These are phyloP conservation scores for Lycopodina hypogea DNA, from an alignment of 37 sponge, comb jelly and placozoan genomes.

Conservation along the genomic window DNA sequence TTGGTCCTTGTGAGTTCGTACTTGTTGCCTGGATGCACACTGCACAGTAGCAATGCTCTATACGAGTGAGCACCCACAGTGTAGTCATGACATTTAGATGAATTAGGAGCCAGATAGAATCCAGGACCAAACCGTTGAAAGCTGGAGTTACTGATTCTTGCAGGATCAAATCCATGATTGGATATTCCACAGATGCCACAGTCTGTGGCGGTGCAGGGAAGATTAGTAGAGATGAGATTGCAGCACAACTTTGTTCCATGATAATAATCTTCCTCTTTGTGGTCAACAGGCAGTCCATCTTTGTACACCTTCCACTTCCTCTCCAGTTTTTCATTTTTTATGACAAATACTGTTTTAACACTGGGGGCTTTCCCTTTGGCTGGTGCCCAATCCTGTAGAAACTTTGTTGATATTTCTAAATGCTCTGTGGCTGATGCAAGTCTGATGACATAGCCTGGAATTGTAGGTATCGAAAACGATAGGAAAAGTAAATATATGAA, in stretches of 20 bases:
- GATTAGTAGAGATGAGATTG: constrained; percentile 29
- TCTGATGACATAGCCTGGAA: not conserved
- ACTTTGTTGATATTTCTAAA: not conserved
- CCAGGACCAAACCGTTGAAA: constrained; percentile 71
- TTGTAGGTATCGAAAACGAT: too few relatives aligned
- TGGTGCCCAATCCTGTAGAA: constrained; percentile 10
- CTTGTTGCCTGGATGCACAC: constrained; percentile 67
- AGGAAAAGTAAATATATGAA: too few relatives aligned
- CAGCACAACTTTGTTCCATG: constrained; percentile 76
- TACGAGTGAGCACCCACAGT: constrained; percentile 53
- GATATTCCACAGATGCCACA: constrained; percentile 81
- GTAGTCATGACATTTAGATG: constrained; percentile 81
- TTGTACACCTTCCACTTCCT: constrained; percentile 23
- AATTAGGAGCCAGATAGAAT: constrained; percentile 78
- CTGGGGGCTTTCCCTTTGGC: constrained; percentile 33
- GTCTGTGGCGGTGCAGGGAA: constrained; percentile 25
- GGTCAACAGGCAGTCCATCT: not conserved
- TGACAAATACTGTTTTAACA: constrained; percentile 10
- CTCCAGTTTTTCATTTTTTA: constrained; percentile 10
- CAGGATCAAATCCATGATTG: constrained; percentile 41
- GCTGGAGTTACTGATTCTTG: not conserved
- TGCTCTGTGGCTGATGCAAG: not conserved
- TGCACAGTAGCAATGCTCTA: constrained; percentile 68
- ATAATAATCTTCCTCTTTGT: constrained; percentile 36
- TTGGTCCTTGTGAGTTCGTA: constrained; percentile 36